These are phyloP conservation scores for Ciconia stormi DNA, from an alignment of 2,113 vertebrate species.

Conservation along the genomic window DNA sequence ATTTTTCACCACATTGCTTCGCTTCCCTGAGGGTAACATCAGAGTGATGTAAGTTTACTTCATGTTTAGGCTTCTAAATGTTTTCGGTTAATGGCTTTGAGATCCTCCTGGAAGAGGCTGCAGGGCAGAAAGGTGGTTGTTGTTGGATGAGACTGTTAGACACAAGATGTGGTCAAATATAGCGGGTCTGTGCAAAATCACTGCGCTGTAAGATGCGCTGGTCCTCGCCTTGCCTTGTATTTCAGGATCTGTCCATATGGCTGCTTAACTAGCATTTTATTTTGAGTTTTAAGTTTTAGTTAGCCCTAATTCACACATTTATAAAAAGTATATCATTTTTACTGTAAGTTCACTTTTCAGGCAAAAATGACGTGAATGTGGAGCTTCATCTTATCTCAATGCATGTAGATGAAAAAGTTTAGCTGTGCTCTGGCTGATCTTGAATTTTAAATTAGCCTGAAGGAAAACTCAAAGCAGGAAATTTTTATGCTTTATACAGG, in stretches of 20 bases:
- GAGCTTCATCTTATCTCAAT: not conserved
- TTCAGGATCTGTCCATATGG: not conserved
- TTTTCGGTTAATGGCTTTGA: not conserved
- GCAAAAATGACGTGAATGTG: not conserved
- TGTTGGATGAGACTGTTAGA: not conserved
- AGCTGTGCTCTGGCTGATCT: not conserved
- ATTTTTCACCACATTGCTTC: not conserved
- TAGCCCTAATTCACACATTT: not conserved
- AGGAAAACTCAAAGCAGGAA: not conserved
- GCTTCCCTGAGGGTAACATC: not conserved
- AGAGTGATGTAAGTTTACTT: not conserved
- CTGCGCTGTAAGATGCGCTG: rapidly evolving
- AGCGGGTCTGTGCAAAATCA: not conserved
- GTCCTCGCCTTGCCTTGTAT: not conserved
- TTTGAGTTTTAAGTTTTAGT: not conserved
- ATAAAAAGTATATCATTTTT: not conserved
- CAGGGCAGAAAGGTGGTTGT: not conserved
- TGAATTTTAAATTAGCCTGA: not conserved
- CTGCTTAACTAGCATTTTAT: not conserved
- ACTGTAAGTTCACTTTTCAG: not conserved
- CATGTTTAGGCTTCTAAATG: not conserved
- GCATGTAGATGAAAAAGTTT: not conserved
- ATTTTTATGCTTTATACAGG: not conserved
- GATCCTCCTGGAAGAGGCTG: not conserved
- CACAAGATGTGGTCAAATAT: not conserved